These are phyloP conservation scores for Seira ritae DNA, from an alignment of 2,888 invertebrate species.

Conservation along the genomic window DNA sequence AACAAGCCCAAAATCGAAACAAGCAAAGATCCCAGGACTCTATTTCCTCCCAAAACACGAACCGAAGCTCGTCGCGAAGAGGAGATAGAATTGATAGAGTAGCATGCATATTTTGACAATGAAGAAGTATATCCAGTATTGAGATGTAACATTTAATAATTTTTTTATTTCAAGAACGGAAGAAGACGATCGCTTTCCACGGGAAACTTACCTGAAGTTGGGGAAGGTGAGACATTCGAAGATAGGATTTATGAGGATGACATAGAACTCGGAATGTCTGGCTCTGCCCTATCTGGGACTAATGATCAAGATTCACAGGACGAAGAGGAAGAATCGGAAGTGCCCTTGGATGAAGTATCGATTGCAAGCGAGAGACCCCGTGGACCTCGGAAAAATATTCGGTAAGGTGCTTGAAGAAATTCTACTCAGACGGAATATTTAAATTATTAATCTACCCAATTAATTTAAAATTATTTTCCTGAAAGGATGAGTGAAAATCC, in stretches of 20 bases:
- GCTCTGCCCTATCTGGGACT: conserved; percentile 68
- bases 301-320: conserved; percentile 67
- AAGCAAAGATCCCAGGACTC: conserved; percentile 72
- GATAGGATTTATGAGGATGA: conserved; percentile 75
- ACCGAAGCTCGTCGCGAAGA: conserved; percentile 53
- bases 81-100: conserved; percentile 35
- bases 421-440: background rate
- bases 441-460: background rate
- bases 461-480: too few species aligned
- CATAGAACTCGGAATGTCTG: conserved; percentile 70
- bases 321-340: conserved; percentile 68
- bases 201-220: conserved; percentile 71
- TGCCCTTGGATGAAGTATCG: conserved; percentile 68
- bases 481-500: conserved; percentile 72
- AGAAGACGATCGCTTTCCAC: conserved; percentile 74
- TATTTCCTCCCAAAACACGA: conserved; percentile 67
- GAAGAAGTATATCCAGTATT: too few species aligned
- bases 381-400: conserved; percentile 54
- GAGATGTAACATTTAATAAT: too few species aligned
- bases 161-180: too few species aligned
- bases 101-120: conserved; percentile 47
- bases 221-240: conserved; percentile 74
- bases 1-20: conserved; percentile 45
- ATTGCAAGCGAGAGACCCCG: conserved; percentile 65
- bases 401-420: too few species aligned